Percentiles rank a stretch among this genome's conserved stretches.
Conservation (phyloP, 2,113 vertebrate species). For the Sakesphorus luctuosus region DNA sequence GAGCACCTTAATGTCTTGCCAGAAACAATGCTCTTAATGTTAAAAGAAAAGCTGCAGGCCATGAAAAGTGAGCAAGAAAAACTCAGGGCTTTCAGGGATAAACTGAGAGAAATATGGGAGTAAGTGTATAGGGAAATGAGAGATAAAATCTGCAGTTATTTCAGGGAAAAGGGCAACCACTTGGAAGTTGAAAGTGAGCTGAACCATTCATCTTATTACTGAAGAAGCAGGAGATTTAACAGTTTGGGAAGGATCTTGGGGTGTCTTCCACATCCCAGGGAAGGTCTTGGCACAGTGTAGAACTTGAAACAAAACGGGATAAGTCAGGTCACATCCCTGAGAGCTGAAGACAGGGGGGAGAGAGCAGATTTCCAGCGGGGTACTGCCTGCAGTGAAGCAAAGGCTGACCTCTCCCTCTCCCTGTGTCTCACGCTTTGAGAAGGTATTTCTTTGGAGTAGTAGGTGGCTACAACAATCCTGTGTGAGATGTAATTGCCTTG, state of each 20-base stretch:
- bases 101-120: conserved; percentile 2
- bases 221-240: background rate
- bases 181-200: conserved; percentile 10
- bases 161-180: conserved; percentile 45
- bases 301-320: background rate
- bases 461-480: background rate
- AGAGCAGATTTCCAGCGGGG: background rate
- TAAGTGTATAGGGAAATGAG: conserved; percentile 40
- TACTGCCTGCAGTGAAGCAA: background rate
- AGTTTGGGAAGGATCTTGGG: background rate
- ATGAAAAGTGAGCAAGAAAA: background rate
- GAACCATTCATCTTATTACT: background rate
- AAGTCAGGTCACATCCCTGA: background rate
- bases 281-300: background rate
- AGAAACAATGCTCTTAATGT: conserved; percentile 46
- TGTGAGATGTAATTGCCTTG: background rate
- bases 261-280: background rate
- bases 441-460: background rate
- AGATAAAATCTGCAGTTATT: conserved; percentile 51
- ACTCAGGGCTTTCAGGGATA: conserved; percentile 33
- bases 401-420: background rate
- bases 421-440: background rate
- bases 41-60: conserved; percentile 52
- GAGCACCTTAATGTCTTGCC: conserved; percentile 63
- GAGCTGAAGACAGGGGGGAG: background rate